Evolutionary conservation across 2,888 invertebrate species (phyloP), one percentile per base, ranked within the genome.

Genomic region (Hydrotaea diabolus): DNA sequence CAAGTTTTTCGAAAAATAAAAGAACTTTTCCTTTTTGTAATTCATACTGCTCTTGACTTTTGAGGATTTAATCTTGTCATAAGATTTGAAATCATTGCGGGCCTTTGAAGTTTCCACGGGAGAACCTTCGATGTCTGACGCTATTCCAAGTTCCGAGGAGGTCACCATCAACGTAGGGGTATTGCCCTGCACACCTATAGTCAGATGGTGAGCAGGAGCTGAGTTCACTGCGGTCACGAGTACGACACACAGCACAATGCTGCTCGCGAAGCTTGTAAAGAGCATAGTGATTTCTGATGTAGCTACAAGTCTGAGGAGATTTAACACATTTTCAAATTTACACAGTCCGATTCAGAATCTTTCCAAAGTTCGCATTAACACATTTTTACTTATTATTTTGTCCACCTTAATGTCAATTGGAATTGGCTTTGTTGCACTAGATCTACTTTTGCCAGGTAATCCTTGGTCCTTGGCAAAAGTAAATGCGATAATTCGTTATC

Each of bases 141-240:
- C 85, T 23, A 87, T 85, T 39, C 86, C 87, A 62, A 87, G 80
- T 83, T 88, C 87, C 4, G 87, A 79, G 1, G 87, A 87, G 5
- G 87, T 87, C 17, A 87, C 89, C 69, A 87, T 85, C 69, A 88
- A 64, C 11, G 87, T 88, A n/a, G 89, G 89, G 13, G 85, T 88
- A 43, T 87, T 86, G 5, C 87, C 89, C 43, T 87, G 86, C 3
- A 87, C 87, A 8, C 85, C 86, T 17, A 88, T 86, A 21, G 87
- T 83, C 59, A 88, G 64, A 46, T 88, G 88, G 77, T 87, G 88
- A 49, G 86, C 84, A 17, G 87, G 87, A 19, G 87, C 87, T 23
- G 85, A 49, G 11, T 71, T 21, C 15, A 21, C 66, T 11, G 64
- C 43, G 11, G 36, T 17, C 5, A 77, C n/a, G 0, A 85, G 3